A percentile compares a stretch with the other conserved stretches of the same genome.
These are phyloP conservation scores for Lerema accius DNA, from an alignment of 1,140 invertebrate genomes.

Conservation along the genomic window DNA sequence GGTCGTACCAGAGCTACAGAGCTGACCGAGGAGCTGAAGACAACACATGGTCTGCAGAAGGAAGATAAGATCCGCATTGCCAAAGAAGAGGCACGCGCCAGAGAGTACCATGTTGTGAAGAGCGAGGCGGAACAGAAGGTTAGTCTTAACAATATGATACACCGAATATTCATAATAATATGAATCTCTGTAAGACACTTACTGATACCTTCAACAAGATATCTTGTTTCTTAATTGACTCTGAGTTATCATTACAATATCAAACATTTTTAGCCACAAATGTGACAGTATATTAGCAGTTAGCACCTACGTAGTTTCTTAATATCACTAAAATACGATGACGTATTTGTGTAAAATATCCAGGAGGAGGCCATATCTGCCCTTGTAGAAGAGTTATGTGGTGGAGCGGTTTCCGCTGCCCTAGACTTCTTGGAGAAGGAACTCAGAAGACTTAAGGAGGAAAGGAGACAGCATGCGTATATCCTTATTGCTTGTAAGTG, in stretches of 20 bases:
- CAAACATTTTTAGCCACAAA: no score
- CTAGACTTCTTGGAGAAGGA: constrained; percentile 91
- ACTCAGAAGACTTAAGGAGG: constrained; percentile 87
- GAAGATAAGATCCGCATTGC: constrained; percentile 73
- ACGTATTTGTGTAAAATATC: background rate
- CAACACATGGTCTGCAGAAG: constrained; percentile 84
- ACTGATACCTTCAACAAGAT: no score
- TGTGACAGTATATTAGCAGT: no score
- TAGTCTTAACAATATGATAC: no score
- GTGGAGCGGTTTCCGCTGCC: constrained; percentile 85
- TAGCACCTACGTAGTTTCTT: no score
- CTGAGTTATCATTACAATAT: no score
- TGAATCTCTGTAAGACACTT: no score
- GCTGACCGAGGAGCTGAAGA: constrained; percentile 87
- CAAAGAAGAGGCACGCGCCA: constrained; percentile 62
- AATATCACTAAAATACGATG: no score
- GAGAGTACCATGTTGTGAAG: constrained; percentile 54
- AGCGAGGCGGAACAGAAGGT: constrained; percentile 67
- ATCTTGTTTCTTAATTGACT: no score
- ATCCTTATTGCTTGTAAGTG: constrained; percentile 73
- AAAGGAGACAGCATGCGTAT: constrained; percentile 88
- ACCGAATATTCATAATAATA: no score
- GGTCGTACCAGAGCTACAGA: constrained; percentile 86
- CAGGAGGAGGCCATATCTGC: constrained; percentile 80
- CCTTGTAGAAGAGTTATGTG: constrained; percentile 84